Conservation (phyloP, 2,888 invertebrate species). For the Hymenopus coronatus region DNA sequence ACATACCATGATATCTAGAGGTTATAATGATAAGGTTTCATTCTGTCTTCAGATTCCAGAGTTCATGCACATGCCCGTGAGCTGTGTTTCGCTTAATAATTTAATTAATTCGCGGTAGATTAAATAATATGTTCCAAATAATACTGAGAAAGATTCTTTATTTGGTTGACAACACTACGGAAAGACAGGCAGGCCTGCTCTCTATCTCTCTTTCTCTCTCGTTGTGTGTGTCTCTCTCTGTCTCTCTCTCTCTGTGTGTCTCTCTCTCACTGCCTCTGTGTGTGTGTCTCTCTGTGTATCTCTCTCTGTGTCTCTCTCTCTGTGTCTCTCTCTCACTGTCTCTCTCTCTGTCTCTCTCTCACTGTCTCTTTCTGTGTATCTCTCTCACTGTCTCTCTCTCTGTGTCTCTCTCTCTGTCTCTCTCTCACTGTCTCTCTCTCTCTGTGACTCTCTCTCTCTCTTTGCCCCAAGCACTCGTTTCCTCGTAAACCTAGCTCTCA, state of each 20-base stretch:
- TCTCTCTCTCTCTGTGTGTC: neutral
- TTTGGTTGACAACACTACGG: neutral
- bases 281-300: no score
- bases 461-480: neutral
- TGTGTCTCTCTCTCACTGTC: neutral
- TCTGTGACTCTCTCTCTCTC: neutral
- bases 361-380: neutral
- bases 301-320: neutral
- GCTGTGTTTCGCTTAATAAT: no score
- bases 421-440: neutral
- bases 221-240: neutral
- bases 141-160: no score
- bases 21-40: no score
- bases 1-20: no score
- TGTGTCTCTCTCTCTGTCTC: neutral
- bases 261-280: neutral
- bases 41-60: no score
- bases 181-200: neutral
- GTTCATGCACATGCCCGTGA: no score
- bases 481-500: no score
- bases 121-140: no score
- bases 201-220: neutral
- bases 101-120: no score
- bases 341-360: neutral
- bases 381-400: neutral